A percentile compares a stretch with the other conserved stretches of the same genome.
Evolutionary conservation across 53 echinoderm and acorn worm species (phyloP).

Genomic region (Mesocentrotus franciscanus): DNA sequence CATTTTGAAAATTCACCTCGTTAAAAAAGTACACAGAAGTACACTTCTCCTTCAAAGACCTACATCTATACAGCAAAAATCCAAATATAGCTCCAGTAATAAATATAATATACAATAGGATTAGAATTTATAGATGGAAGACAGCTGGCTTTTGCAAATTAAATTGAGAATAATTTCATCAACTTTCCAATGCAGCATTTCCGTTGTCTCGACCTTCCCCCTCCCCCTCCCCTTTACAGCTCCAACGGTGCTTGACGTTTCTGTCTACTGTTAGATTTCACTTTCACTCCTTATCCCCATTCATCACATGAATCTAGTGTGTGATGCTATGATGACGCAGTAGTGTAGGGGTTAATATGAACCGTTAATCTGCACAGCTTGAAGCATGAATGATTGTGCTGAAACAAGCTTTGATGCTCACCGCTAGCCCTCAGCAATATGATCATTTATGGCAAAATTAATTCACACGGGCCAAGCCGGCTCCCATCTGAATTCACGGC

Average conservation of each 20-base stretch:
- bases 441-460: conserved; percentile 25
- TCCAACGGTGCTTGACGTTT: background rate
- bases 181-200: background rate
- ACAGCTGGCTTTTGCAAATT: background rate
- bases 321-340: background rate
- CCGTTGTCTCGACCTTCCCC: background rate
- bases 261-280: background rate
- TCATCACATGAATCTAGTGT: background rate
- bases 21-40: too few species aligned
- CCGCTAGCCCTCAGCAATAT: conserved; percentile 40
- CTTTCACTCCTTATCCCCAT: background rate
- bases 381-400: background rate
- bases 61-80: too few species aligned
- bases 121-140: too few species aligned
- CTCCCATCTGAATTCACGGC: background rate
- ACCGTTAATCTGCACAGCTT: background rate
- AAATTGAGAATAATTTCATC: background rate
- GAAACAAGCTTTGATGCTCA: conserved; percentile 5
- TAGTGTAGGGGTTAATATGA: background rate
- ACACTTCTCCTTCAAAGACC: too few species aligned
- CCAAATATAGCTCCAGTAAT: too few species aligned
- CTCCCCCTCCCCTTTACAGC: background rate
- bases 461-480: background rate
- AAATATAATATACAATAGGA: too few species aligned
- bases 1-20: too few species aligned